Evolutionary conservation across 2,888 invertebrate species (phyloP).

Genomic region (Metacarcinus magister): DNA sequence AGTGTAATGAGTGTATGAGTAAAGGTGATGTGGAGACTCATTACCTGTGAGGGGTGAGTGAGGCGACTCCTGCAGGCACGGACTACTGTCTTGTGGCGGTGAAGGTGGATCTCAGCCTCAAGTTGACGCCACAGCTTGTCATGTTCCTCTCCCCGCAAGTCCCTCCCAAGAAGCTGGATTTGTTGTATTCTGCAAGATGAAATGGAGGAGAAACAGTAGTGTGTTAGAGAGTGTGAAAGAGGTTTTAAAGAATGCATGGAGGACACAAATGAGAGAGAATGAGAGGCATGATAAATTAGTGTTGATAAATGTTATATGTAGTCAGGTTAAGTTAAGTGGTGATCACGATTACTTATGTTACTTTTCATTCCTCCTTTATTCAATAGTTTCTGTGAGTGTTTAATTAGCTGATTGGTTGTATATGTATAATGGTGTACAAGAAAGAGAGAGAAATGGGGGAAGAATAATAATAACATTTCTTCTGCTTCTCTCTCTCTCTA

Average conservation of each 20-base stretch:
- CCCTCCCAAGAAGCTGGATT: slow-evolving; percentile 91
- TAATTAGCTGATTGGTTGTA: neutral
- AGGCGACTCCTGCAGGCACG: slow-evolving; percentile 86
- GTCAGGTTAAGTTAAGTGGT: too few relatives aligned
- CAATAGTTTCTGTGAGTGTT: neutral
- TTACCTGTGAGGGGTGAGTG: slow-evolving; percentile 77
- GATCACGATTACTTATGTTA: too few relatives aligned
- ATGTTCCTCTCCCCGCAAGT: slow-evolving; percentile 91
- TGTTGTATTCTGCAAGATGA: slow-evolving; percentile 89
- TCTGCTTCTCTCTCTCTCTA: too few relatives aligned
- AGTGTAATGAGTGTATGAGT: neutral
- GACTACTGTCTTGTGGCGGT: slow-evolving; percentile 92
- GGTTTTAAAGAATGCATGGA: too few relatives aligned
- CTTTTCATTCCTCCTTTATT: too few relatives aligned
- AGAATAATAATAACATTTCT: neutral
- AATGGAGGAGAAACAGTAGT: neutral
- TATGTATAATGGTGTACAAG: neutral
- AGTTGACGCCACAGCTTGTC: slow-evolving; percentile 92
- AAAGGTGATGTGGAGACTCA: neutral
- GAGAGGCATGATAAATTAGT: neutral
- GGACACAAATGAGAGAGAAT: neutral
- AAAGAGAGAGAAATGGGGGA: neutral
- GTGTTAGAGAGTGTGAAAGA: neutral
- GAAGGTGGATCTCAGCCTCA: slow-evolving; percentile 93
- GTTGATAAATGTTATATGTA: neutral